These are phyloP conservation scores for Platysteira castanea DNA, from an alignment of 2,113 vertebrate genomes.

Conservation along the genomic window DNA sequence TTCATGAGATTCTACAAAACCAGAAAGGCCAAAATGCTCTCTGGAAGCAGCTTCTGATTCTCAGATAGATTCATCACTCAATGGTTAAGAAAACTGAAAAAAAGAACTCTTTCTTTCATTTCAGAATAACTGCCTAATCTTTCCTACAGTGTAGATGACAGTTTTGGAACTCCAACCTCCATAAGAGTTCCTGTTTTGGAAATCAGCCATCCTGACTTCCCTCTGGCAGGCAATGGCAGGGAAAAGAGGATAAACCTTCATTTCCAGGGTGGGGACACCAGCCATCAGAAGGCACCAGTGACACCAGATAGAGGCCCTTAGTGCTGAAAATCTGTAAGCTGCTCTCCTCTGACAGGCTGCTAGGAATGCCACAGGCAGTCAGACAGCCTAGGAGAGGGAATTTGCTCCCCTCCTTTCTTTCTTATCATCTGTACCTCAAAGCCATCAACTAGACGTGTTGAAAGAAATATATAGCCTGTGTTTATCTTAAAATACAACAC, in stretches of 20 bases:
- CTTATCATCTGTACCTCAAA: background rate
- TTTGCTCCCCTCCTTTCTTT: background rate
- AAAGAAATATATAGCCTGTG: background rate
- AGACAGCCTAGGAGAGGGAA: background rate
- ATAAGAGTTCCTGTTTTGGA: background rate
- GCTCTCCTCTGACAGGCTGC: background rate
- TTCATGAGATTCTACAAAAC: slow-evolving; percentile 69
- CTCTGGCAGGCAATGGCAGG: background rate
- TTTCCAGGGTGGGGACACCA: background rate
- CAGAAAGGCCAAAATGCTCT: slow-evolving; percentile 64
- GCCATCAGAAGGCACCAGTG: background rate
- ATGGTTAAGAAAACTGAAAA: background rate
- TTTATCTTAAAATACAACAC: background rate
- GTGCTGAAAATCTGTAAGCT: background rate
- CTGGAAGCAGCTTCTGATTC: slow-evolving; percentile 75
- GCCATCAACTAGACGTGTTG: background rate
- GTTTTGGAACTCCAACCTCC: background rate
- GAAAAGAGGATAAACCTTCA: background rate
- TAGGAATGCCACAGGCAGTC: background rate
- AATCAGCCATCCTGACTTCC: background rate
- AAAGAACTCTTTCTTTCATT: background rate
- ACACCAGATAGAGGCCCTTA: background rate
- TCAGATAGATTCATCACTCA: slow-evolving; percentile 70
- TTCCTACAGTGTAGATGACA: background rate
- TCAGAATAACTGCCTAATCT: background rate